phyloP scores from a whole-genome alignment of 2,888 invertebrate genomes.

The Steinernema hermaphroditum region DNA sequence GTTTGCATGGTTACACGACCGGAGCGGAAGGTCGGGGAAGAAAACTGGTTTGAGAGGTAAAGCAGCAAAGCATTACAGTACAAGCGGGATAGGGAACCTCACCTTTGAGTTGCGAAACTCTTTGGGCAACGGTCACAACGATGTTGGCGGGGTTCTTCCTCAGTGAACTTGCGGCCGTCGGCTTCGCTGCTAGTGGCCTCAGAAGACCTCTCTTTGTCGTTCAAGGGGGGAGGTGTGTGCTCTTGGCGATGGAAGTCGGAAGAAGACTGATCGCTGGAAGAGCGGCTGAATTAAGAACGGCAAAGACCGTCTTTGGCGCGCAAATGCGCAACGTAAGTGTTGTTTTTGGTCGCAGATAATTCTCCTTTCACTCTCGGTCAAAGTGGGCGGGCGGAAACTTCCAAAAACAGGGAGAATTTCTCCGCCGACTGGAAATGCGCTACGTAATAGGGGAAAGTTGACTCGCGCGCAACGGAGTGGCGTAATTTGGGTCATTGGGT shows the following conservation, averaged over 20 bases:
- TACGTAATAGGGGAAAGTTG: constrained; percentile 31
- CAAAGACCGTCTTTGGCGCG: constrained; percentile 29
- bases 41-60: not conserved
- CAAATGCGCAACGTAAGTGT: constrained; percentile 29
- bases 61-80: not conserved
- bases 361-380: constrained; percentile 30
- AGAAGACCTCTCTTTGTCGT: not conserved
- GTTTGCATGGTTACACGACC: not conserved
- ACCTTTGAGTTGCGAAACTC: constrained; percentile 86
- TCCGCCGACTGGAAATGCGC: constrained; percentile 24
- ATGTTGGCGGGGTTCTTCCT: constrained; percentile 84
- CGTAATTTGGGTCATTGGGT: constrained; percentile 50
- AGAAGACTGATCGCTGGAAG: constrained; percentile 25
- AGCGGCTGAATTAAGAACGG: constrained; percentile 24
- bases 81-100: not conserved
- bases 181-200: not conserved
- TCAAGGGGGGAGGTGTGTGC: not conserved
- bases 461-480: constrained; percentile 37
- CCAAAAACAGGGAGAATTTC: constrained; percentile 7
- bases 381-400: constrained; percentile 33
- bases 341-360: constrained; percentile 30
- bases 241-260: constrained; percentile 12
- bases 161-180: constrained; percentile 31
- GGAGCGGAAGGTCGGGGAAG: not conserved
- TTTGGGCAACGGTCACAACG: constrained; percentile 98